Evolutionary conservation across 2,113 vertebrate genomes (phyloP).

Genomic region (Aphelocoma coerulescens): DNA sequence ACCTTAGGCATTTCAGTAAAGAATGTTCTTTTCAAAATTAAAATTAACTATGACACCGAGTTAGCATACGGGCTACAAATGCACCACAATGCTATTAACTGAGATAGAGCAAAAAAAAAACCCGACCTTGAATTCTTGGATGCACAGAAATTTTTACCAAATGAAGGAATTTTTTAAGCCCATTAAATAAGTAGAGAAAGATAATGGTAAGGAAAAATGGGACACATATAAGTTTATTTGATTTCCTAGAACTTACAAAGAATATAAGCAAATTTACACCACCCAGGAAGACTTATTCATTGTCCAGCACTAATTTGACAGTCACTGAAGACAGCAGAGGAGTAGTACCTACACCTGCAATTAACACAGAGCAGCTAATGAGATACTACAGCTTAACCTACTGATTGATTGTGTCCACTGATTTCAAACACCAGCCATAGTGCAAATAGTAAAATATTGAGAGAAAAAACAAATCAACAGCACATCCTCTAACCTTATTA

Average conservation of each 20-base stretch:
- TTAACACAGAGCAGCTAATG: background rate
- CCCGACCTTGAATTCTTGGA: background rate
- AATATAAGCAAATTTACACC: background rate
- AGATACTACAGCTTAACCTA: background rate
- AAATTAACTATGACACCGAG: background rate
- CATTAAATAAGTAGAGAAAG: background rate
- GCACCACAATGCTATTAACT: background rate
- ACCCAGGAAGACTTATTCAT: background rate
- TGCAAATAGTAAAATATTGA: background rate
- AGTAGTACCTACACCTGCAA: background rate
- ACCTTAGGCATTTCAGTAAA: conserved; percentile 8
- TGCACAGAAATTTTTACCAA: background rate
- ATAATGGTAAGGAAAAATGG: background rate
- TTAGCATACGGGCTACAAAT: background rate
- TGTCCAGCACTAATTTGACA: background rate
- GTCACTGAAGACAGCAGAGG: background rate
- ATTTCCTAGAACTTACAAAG: background rate
- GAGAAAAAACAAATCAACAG: background rate
- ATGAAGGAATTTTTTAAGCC: background rate
- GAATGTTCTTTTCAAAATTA: background rate
- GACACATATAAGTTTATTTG: background rate
- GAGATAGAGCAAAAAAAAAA: background rate
- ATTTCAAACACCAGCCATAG: background rate
- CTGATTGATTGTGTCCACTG: background rate
- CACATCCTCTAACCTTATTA: background rate